phyloP scores from a whole-genome alignment of 2,797 vertebrate genomes.

The Trachops cirrhosus region DNA sequence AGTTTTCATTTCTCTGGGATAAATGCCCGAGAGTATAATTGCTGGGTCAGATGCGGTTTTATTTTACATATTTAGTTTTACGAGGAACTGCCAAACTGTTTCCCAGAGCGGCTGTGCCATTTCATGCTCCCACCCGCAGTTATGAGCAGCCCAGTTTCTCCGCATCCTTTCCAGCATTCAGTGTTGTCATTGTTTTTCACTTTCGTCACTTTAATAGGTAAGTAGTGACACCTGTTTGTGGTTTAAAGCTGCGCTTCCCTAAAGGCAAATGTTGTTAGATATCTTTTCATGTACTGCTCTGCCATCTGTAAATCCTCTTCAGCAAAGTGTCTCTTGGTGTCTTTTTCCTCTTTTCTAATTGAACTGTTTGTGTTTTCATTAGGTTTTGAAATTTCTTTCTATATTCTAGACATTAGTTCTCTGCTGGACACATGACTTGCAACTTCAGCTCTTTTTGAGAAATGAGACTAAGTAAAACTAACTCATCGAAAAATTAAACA shows the following conservation, averaged over 20 bases:
- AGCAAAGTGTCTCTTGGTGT: neutral
- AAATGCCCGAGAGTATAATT: neutral
- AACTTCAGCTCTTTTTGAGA: neutral
- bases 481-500: neutral
- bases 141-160: neutral
- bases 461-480: neutral
- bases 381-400: slow-evolving; percentile 1
- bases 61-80: neutral
- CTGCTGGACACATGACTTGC: neutral
- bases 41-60: neutral
- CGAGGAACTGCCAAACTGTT: neutral
- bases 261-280: neutral
- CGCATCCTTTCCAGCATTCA: neutral
- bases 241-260: neutral
- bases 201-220: neutral
- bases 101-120: neutral
- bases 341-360: neutral
- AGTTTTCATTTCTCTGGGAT: neutral
- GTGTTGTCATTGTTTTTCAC: neutral
- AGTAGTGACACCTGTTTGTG: neutral
- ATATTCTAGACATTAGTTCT: neutral
- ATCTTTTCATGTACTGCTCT: neutral
- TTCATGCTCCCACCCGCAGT: neutral
- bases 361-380: neutral
- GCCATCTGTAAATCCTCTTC: neutral